Evolutionary conservation across 2,113 vertebrate genomes (phyloP).

Genomic region (Glaucidium brasilianum): DNA sequence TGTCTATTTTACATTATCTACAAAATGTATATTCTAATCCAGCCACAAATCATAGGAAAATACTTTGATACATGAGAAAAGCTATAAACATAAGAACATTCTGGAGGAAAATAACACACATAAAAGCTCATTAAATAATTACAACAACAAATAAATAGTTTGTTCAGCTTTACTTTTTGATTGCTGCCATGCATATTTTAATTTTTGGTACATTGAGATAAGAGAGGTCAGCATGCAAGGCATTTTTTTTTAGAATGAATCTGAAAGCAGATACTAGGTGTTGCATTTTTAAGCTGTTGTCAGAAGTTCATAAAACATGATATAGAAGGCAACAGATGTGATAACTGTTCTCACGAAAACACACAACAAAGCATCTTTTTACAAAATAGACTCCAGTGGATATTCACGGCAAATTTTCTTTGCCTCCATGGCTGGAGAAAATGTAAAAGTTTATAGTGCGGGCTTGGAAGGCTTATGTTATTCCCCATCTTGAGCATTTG

Average conservation of each 20-base stretch:
- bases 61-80: conserved; percentile 73
- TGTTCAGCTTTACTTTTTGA: conserved; percentile 73
- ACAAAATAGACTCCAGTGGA: conserved; percentile 48
- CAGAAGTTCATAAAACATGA: conserved; percentile 20
- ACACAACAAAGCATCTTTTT: conserved; percentile 56
- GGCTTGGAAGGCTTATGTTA: conserved; percentile 44
- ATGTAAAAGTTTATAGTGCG: neutral
- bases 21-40: conserved; percentile 76
- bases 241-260: conserved; percentile 52
- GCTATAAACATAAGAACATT: conserved; percentile 69
- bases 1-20: conserved; percentile 91
- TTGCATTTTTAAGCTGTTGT: conserved; percentile 11
- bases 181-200: conserved; percentile 71
- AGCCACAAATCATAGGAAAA: conserved; percentile 76
- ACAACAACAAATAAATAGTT: conserved; percentile 85
- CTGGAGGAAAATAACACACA: conserved; percentile 68
- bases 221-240: conserved; percentile 68
- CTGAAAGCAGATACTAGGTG: conserved; percentile 59
- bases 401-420: conserved; percentile 32
- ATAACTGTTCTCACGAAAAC: conserved; percentile 56
- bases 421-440: conserved; percentile 10
- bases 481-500: conserved; percentile 50
- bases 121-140: conserved; percentile 81
- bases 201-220: conserved; percentile 71
- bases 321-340: conserved; percentile 16